Evolutionary conservation across 2,888 invertebrate species (phyloP).

Genomic region (Phania funesta): DNA sequence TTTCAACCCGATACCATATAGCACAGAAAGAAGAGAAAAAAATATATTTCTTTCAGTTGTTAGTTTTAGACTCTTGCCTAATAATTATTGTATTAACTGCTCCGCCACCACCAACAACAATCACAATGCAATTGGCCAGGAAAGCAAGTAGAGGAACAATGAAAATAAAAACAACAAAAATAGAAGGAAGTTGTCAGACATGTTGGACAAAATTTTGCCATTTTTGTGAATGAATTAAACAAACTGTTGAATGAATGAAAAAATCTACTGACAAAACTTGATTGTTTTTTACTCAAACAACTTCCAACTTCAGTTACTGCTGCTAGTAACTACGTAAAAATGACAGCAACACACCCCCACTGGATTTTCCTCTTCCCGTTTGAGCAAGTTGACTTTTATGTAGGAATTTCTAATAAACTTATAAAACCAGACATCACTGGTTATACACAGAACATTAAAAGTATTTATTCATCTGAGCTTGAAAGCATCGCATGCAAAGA

Average conservation of each 20-base stretch:
- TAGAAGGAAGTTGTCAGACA: constrained; percentile 41
- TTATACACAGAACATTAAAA: background rate
- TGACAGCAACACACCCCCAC: constrained; percentile 62
- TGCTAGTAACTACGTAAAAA: constrained; percentile 14
- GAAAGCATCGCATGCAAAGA: no score
- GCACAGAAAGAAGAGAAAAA: background rate
- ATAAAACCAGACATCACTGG: constrained; percentile 38
- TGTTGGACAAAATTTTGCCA: constrained; percentile 49
- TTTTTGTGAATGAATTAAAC: constrained; percentile 46
- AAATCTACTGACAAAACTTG: constrained; percentile 55
- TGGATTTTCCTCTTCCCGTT: constrained; percentile 38
- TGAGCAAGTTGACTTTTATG: constrained; percentile 37
- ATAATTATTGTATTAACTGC: constrained; percentile 24
- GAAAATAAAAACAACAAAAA: background rate
- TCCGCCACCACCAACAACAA: background rate
- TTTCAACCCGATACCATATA: no score
- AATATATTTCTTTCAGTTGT: constrained; percentile 56
- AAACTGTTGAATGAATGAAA: constrained; percentile 44
- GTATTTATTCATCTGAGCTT: background rate
- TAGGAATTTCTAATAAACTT: constrained; percentile 13
- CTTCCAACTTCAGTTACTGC: constrained; percentile 1
- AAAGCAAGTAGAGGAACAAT: constrained; percentile 19
- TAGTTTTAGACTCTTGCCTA: constrained; percentile 44
- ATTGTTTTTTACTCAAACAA: constrained; percentile 7
- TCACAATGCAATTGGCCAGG: no score